Conservation (phyloP, 1,140 invertebrate species). For the Eurosta solidaginis region DNA sequence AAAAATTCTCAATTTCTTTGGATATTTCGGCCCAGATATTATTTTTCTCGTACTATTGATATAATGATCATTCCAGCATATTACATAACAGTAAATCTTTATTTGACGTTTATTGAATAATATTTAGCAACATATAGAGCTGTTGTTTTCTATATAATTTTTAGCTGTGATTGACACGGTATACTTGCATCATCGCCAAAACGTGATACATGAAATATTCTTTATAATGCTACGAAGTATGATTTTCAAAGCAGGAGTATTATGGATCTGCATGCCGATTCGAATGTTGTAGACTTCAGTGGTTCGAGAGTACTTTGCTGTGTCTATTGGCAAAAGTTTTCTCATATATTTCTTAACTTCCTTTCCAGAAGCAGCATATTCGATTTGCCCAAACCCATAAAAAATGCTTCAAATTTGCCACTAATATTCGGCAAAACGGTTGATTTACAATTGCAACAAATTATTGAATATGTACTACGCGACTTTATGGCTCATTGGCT, state of each 20-base stretch:
- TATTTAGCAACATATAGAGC: not conserved
- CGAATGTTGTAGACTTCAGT: too few species aligned
- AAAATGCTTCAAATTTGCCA: slow-evolving; percentile 65
- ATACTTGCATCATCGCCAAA: slow-evolving; percentile 54
- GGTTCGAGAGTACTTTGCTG: too few species aligned
- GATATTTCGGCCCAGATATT: too few species aligned
- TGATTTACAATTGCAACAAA: slow-evolving; percentile 79
- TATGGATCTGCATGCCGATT: too few species aligned
- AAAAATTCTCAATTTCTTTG: too few species aligned
- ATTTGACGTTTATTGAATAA: not conserved
- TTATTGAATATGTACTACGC: slow-evolving; percentile 77
- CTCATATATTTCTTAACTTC: not conserved
- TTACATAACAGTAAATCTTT: too few species aligned
- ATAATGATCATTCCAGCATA: not conserved
- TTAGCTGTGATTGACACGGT: slow-evolving; percentile 55
- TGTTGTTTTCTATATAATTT: slow-evolving; percentile 15
- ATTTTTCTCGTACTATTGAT: too few species aligned
- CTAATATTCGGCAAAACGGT: slow-evolving; percentile 79
- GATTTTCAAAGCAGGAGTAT: not conserved
- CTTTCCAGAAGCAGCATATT: slow-evolving; percentile 52
- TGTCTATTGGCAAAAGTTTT: not conserved
- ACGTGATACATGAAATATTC: slow-evolving; percentile 50
- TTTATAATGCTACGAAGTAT: slow-evolving; percentile 57
- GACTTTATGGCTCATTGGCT: slow-evolving; percentile 82
- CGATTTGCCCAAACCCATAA: slow-evolving; percentile 57